Percentiles rank a stretch among this genome's conserved stretches.
These are phyloP conservation scores for Lates japonicus DNA, from an alignment of 2,797 vertebrate genomes.

Conservation along the genomic window DNA sequence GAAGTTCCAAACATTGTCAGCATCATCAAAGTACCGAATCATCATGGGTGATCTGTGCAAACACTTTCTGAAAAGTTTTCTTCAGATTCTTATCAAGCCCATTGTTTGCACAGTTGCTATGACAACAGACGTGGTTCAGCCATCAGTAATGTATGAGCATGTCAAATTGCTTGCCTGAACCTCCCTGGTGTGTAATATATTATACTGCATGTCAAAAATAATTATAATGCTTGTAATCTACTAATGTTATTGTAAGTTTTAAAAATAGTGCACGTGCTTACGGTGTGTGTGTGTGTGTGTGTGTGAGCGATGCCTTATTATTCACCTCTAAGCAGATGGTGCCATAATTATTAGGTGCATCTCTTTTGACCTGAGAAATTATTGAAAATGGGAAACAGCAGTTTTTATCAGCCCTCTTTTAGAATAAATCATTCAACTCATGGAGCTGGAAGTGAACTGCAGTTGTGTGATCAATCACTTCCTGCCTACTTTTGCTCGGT, in stretches of 20 bases:
- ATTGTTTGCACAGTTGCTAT: constrained; percentile 6
- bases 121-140: constrained; percentile 7
- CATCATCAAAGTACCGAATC: not conserved
- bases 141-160: not conserved
- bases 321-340: constrained; percentile 11
- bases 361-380: constrained; percentile 14
- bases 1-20: not conserved
- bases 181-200: not conserved
- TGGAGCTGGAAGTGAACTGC: constrained; percentile 9
- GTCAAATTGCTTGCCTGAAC: not conserved
- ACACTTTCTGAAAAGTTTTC: not conserved
- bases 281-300: not conserved
- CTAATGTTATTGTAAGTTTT: not conserved
- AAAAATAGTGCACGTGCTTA: not conserved
- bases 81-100: not conserved
- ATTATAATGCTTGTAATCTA: not conserved
- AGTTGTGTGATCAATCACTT: constrained; percentile 9
- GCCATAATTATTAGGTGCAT: constrained; percentile 6
- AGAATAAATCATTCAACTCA: not conserved
- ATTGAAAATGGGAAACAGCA: constrained; percentile 12
- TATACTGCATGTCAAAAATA: not conserved
- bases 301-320: constrained; percentile 17
- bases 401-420: not conserved
- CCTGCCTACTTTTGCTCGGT: constrained; percentile 3
- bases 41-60: not conserved